These are phyloP conservation scores for Iphiclides podalirius DNA, from an alignment of 2,888 invertebrate genomes.

Conservation along the genomic window DNA sequence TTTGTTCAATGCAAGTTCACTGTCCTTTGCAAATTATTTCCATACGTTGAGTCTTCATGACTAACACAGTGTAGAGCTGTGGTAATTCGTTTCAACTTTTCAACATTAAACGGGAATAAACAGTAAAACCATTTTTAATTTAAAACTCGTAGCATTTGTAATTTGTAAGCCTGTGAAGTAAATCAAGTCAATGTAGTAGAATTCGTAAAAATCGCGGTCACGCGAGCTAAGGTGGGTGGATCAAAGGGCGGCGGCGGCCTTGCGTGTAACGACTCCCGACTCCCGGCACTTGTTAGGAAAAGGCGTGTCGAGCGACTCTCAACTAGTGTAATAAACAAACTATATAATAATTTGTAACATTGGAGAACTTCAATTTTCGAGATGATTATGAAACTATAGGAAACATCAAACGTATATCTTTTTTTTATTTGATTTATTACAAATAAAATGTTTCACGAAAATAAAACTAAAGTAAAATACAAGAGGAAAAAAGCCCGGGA, in stretches of 20 bases:
- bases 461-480: no score
- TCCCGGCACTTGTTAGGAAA: constrained; percentile 74
- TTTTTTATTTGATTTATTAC: no score
- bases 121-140: neutral
- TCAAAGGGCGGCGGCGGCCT: constrained; percentile 78
- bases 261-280: constrained; percentile 76
- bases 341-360: constrained; percentile 42
- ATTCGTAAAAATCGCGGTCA: constrained; percentile 63
- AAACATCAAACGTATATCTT: no score
- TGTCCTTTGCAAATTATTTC: neutral
- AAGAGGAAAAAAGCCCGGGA: no score
- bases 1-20: constrained; percentile 10
- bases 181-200: constrained; percentile 6
- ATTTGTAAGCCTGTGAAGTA: neutral
- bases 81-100: neutral
- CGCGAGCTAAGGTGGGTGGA: constrained; percentile 78
- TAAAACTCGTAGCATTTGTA: neutral
- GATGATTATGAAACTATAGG: neutral
- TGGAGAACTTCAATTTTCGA: constrained; percentile 23
- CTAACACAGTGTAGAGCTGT: neutral
- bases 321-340: constrained; percentile 56
- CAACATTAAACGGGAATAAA: neutral
- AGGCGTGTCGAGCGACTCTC: constrained; percentile 77
- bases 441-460: no score
- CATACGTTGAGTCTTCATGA: neutral